Percentiles rank a stretch among this genome's conserved stretches.
These are phyloP conservation scores for Mizuhopecten yessoensis DNA, from an alignment of 1,140 invertebrate species.

Conservation along the genomic window DNA sequence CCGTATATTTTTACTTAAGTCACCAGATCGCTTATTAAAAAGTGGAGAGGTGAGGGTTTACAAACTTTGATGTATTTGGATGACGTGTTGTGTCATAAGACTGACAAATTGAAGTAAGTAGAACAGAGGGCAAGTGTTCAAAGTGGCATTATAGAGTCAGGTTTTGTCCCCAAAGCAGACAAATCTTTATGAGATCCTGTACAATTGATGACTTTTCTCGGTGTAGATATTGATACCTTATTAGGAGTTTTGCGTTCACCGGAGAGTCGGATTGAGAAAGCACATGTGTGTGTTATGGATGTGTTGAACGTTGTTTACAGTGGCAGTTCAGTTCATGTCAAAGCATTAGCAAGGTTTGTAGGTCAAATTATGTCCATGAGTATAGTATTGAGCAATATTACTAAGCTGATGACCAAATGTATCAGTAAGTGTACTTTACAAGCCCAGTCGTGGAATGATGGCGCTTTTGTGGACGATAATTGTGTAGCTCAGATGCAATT, in stretches of 20 bases:
- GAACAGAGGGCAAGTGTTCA: constrained; percentile 38
- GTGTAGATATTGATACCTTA: constrained; percentile 31
- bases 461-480: neutral
- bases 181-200: constrained; percentile 46
- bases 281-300: no score
- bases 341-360: no score
- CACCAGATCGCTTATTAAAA: constrained; percentile 50
- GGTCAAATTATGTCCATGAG: no score
- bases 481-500: constrained; percentile 45
- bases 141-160: constrained; percentile 41
- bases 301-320: no score
- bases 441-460: neutral
- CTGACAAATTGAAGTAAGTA: neutral
- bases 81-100: constrained; percentile 33
- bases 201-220: constrained; percentile 25
- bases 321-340: no score
- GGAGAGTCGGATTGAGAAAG: constrained; percentile 17
- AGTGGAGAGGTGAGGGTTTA: constrained; percentile 48
- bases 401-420: no score
- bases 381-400: no score
- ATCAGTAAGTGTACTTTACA: no score
- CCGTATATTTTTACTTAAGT: constrained; percentile 54
- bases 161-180: constrained; percentile 49
- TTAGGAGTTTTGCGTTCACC: neutral
- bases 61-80: constrained; percentile 49